Base-by-base conservation (phyloP, 2,797 vertebrate genomes). In the Hybognathus amarus region DNA sequence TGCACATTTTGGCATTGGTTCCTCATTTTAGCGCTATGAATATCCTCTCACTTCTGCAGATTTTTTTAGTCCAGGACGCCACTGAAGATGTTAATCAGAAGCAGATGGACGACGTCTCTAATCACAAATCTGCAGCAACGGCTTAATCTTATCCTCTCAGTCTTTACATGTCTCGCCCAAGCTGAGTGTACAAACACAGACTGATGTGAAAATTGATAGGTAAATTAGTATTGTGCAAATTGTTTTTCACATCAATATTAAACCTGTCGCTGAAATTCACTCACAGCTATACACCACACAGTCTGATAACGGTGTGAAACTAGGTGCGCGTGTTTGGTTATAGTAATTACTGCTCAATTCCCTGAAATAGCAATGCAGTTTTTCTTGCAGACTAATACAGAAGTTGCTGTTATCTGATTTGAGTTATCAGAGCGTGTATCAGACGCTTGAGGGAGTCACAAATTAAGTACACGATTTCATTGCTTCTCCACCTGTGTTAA, bases 141-240 rank as follows among this genome's bases (percentile, higher is more conserved):
- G 80, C 64, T 77, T 87, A 80, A 69, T 36, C 69, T 79, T 63
- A 79, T 73, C 80, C 47, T 71, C 22, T 61, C n/a, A 47, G 4
- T 47, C 54, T 66, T 83, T 18, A 27, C 17, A 15, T 61, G 83
- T 68, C 77, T 77, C 30, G 20, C 40, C 42, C 42, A 13, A 66
- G 33, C n/a, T 54, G 30, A 54, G 36, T 17, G 45, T 15, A 68
- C 63, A 45, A n/a, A 59, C 78, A 15, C 27, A 3, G 24, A 70
- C 40, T 71, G 33, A 30, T 73, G n/a, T 45, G 33, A 27, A 18
- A 33, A 66, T 42, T 1, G 1, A 12, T 24, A 3, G 13, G 6
- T 3, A 24, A 38, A 40, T 24, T 59, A 24, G 36, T 3, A 27
- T 24, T 38, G 15, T 0, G 20, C 9, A 1, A 36, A 56, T 2